phyloP scores from a whole-genome alignment of 1,140 invertebrate species.

The Atta cephalotes region DNA sequence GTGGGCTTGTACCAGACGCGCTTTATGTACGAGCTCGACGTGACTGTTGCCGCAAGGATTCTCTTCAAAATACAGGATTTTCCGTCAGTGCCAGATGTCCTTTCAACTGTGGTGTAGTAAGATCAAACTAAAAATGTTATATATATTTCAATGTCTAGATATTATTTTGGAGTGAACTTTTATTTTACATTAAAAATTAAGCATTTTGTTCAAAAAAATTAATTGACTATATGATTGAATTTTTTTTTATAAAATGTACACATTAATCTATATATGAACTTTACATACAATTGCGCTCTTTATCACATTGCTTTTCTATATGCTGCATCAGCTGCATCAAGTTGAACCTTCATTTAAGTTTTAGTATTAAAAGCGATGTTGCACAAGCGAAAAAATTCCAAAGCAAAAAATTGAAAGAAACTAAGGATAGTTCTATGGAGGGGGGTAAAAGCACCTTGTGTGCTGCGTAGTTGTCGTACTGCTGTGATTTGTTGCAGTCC shows the following conservation, averaged over 20 bases:
- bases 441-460: not conserved
- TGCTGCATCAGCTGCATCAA: not conserved
- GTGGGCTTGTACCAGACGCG: conserved; percentile 19
- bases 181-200: not conserved
- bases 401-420: conserved; percentile 16
- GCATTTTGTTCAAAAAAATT: not conserved
- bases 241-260: not conserved
- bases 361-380: conserved; percentile 16
- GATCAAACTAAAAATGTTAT: conserved; percentile 3
- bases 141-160: conserved; percentile 13
- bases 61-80: conserved; percentile 55
- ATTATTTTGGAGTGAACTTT: not conserved
- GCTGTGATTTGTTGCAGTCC: conserved; percentile 65
- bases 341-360: not conserved
- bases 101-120: conserved; percentile 9
- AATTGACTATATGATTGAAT: not conserved
- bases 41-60: conserved; percentile 44
- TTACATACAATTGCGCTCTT: not conserved
- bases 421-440: conserved; percentile 10
- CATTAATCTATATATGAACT: no score
- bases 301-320: not conserved
- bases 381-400: not conserved
- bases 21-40: conserved; percentile 54
- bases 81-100: conserved; percentile 1
- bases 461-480: conserved; percentile 53